A percentile compares a stretch with the other conserved stretches of the same genome.
These are phyloP conservation scores for Meloidogyne chitwoodi DNA, from an alignment of 1,140 invertebrate genomes.

Conservation along the genomic window DNA sequence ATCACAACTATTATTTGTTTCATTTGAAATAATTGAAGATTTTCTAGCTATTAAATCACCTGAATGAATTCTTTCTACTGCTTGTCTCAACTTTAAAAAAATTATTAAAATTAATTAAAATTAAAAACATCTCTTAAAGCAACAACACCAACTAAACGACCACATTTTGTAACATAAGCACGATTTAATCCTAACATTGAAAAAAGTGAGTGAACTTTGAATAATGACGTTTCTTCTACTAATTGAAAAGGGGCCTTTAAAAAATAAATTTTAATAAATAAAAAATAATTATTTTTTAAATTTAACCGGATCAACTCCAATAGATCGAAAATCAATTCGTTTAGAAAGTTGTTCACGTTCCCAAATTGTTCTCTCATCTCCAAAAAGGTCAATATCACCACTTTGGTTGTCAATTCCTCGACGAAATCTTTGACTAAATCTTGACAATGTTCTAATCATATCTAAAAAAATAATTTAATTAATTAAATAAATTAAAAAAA, in stretches of 20 bases:
- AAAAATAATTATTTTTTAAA: slow-evolving; percentile 37
- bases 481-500: slow-evolving; percentile 1
- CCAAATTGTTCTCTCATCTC: slow-evolving; percentile 43
- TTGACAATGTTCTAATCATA: slow-evolving; percentile 20
- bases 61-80: slow-evolving; percentile 35
- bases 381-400: slow-evolving; percentile 32
- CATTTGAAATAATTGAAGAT: not conserved
- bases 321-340: slow-evolving; percentile 26
- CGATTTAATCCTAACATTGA: slow-evolving; percentile 93
- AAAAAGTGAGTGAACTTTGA: slow-evolving; percentile 92
- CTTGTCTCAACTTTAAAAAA: slow-evolving; percentile 31
- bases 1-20: not conserved
- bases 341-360: slow-evolving; percentile 64
- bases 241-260: slow-evolving; percentile 92
- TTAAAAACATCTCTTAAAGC: slow-evolving; percentile 80
- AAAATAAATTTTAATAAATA: slow-evolving; percentile 66
- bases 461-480: slow-evolving; percentile 20
- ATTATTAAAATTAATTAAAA: not conserved
- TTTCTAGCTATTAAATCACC: slow-evolving; percentile 26
- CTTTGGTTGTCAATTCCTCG: not conserved
- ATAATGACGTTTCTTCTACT: slow-evolving; percentile 84
- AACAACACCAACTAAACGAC: slow-evolving; percentile 86
- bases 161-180: slow-evolving; percentile 93
- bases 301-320: slow-evolving; percentile 24
- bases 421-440: slow-evolving; percentile 25